Percentiles rank a stretch among this genome's conserved stretches.
These are phyloP conservation scores for Dendronephthya gigantea DNA, from an alignment of 64 coral and sea anemone genomes.

Conservation along the genomic window DNA sequence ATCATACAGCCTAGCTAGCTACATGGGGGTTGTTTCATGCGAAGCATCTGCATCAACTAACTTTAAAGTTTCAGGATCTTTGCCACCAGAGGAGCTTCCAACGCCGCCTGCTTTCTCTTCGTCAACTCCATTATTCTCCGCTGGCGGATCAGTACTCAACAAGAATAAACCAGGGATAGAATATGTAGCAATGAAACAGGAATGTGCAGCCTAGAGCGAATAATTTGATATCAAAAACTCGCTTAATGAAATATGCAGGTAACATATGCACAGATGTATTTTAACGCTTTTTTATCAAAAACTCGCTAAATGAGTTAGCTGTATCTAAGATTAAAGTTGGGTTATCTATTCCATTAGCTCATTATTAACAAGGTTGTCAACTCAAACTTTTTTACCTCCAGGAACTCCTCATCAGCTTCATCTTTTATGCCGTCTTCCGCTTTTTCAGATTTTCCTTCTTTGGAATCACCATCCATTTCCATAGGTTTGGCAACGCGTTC, in stretches of 20 bases:
- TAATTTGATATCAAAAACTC: neutral
- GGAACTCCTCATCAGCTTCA: neutral
- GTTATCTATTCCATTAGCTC: no score
- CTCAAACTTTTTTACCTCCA: no score
- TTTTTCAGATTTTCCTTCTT: conserved; percentile 2
- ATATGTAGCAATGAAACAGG: neutral
- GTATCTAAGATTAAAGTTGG: no score
- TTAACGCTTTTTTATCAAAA: no score
- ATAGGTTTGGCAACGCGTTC: neutral
- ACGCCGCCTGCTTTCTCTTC: neutral
- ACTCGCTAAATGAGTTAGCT: no score
- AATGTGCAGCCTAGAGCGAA: neutral
- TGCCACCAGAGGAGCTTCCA: neutral
- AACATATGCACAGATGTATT: no score
- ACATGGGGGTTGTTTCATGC: conserved; percentile 13
- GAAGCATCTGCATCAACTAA: neutral
- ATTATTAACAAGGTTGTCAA: no score
- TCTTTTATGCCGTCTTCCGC: neutral
- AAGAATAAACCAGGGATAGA: neutral
- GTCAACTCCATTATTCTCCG: neutral
- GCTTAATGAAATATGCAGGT: no score
- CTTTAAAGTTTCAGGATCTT: neutral
- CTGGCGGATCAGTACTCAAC: neutral
- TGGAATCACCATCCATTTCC: neutral
- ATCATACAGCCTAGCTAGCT: no score